A percentile compares a stretch with the other conserved stretches of the same genome.
Evolutionary conservation across 1,140 invertebrate species (phyloP).

Genomic region (Lordiphosa stackelbergi): DNA sequence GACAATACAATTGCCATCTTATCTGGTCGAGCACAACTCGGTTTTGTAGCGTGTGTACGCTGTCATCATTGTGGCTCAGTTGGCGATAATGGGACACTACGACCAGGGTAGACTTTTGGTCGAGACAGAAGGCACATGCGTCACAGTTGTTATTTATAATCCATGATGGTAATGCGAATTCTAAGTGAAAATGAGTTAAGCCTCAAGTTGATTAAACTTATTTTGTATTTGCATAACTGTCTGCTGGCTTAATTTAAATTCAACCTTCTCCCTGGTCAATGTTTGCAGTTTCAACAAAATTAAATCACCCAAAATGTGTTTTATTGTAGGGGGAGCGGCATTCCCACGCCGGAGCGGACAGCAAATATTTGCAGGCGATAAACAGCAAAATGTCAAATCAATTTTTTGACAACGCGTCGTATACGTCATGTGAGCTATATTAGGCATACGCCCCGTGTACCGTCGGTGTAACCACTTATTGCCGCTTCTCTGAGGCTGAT

Average conservation of each 20-base stretch:
- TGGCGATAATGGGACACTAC: slow-evolving; percentile 5
- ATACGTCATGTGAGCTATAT: slow-evolving; percentile 28
- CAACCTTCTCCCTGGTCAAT: slow-evolving; percentile 27
- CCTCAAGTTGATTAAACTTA: slow-evolving; percentile 25
- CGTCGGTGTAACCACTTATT: slow-evolving; percentile 1
- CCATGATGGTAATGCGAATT: slow-evolving; percentile 19
- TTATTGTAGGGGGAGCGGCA: slow-evolving; percentile 56
- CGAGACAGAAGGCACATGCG: slow-evolving; percentile 32
- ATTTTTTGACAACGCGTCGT: slow-evolving; percentile 16
- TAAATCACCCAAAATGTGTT: slow-evolving; percentile 54
- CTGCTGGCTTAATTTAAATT: slow-evolving; percentile 54
- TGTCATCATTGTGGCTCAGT: slow-evolving; percentile 21
- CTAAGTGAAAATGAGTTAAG: neutral
- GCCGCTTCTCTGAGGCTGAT: slow-evolving; percentile 1
- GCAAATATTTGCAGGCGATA: slow-evolving; percentile 60
- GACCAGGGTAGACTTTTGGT: slow-evolving; percentile 29
- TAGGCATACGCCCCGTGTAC: slow-evolving; percentile 29
- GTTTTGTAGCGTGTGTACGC: slow-evolving; percentile 13
- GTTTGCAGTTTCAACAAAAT: slow-evolving; percentile 55
- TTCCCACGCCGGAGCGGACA: slow-evolving; percentile 51
- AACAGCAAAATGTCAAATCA: slow-evolving; percentile 17
- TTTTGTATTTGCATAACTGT: slow-evolving; percentile 43
- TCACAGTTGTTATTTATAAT: slow-evolving; percentile 40
- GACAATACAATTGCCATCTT: slow-evolving; percentile 49
- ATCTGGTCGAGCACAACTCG: slow-evolving; percentile 31